These are phyloP conservation scores for Sapajus apella DNA, from an alignment of 2,113 vertebrate species.

Conservation along the genomic window DNA sequence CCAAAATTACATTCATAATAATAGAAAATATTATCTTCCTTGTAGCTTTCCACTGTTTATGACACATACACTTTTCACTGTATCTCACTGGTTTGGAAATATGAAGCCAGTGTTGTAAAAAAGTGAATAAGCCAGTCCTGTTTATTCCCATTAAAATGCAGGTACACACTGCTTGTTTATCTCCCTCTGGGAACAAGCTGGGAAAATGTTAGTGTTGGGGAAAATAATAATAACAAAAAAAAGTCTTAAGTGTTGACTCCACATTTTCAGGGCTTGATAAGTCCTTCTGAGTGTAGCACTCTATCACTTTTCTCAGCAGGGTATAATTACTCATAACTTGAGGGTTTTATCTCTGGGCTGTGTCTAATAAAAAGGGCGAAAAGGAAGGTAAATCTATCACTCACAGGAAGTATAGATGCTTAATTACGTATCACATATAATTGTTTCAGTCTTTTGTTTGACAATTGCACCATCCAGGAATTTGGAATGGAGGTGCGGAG, in stretches of 20 bases:
- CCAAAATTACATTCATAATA: not conserved
- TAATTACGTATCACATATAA: slow-evolving; percentile 82
- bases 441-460: slow-evolving; percentile 72
- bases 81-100: slow-evolving; percentile 41
- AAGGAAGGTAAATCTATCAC: slow-evolving; percentile 65
- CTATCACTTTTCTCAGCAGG: slow-evolving; percentile 84
- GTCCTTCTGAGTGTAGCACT: slow-evolving; percentile 80
- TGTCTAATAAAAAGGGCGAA: slow-evolving; percentile 63
- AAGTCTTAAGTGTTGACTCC: slow-evolving; percentile 76
- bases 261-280: slow-evolving; percentile 81
- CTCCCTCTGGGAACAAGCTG: slow-evolving; percentile 77
- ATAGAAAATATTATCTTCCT: not conserved
- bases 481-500: not conserved
- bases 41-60: not conserved
- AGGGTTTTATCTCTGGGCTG: slow-evolving; percentile 79
- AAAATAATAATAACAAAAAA: slow-evolving; percentile 77
- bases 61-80: not conserved
- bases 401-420: slow-evolving; percentile 72
- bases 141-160: slow-evolving; percentile 79
- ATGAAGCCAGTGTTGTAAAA: slow-evolving; percentile 32
- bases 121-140: slow-evolving; percentile 38
- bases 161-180: slow-evolving; percentile 75
- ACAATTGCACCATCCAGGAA: not conserved
- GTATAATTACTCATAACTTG: slow-evolving; percentile 81
- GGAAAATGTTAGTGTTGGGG: slow-evolving; percentile 77